phyloP scores from a whole-genome alignment of 2,113 vertebrate species.

The Apodemus speciosus region DNA sequence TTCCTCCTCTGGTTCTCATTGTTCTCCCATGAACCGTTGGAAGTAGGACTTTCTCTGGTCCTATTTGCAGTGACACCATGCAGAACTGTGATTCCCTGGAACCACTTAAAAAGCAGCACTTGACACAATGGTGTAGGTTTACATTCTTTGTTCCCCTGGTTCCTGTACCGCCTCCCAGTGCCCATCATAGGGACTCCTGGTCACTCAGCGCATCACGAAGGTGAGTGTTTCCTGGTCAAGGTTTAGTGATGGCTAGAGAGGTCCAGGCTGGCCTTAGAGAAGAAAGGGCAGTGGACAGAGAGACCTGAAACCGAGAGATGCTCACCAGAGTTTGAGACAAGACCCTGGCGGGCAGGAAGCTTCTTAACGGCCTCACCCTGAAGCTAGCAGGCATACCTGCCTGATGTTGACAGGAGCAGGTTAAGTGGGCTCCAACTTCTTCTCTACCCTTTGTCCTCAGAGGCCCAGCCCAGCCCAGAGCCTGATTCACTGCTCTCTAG shows the following conservation, averaged over 20 bases:
- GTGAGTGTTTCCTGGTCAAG: not conserved
- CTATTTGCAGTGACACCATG: not conserved
- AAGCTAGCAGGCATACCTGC: not conserved
- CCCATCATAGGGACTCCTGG: not conserved
- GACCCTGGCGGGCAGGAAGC: not conserved
- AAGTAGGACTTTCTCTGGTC: not conserved
- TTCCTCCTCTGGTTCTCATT: not conserved
- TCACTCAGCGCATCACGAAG: not conserved
- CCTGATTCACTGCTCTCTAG: slow-evolving; percentile 22
- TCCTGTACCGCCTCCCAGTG: fast-evolving
- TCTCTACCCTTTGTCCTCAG: not conserved
- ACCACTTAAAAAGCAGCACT: not conserved
- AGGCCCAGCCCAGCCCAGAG: not conserved
- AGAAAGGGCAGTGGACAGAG: not conserved
- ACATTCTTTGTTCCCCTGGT: not conserved
- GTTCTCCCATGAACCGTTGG: not conserved
- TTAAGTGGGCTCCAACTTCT: not conserved
- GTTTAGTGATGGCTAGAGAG: not conserved
- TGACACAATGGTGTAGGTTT: fast-evolving
- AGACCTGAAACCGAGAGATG: not conserved
- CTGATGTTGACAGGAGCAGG: not conserved
- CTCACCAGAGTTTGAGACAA: not conserved
- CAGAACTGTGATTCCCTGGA: not conserved
- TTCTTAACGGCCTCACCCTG: fast-evolving
- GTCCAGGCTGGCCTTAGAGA: not conserved